Base-by-base conservation (phyloP, 1,140 invertebrate species). In the Thaumetopoea pityocampa region DNA sequence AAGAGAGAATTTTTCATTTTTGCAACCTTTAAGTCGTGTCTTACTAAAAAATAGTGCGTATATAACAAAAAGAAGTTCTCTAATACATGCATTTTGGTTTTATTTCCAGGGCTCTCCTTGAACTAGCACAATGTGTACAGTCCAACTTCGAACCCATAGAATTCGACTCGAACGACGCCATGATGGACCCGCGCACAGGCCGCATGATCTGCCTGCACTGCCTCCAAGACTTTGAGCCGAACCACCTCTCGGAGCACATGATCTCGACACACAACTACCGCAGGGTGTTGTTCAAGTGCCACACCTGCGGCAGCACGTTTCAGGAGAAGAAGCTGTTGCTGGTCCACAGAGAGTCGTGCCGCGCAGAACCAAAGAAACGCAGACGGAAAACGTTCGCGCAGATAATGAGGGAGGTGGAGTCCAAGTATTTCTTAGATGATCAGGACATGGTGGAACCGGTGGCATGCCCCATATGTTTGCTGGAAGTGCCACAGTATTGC, bases 101-200 rank as follows among this genome's bases (percentile, higher is more conserved):
- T 23, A 10, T 12, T 50, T 44, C 16, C 43, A 59, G 51, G 46
- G 47, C 45, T 3, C 24, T 59, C 1, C 18, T 59, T 18, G 51
- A 50, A 33, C 34, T 59, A 6, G 55, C 55, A 4, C 42, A 42
- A 27, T 59, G 55, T 12, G 46, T 54, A 3, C 51, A 59, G 42
- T 26, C 36, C 0, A 47, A 50, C n/a, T 42, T 50, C 5, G 55
- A 59, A 19, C 45, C 51, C 0, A 47, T 59, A 0, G 55, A 59
- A 26, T 54, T 47, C 29, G 51, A 51, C 29, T 42, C 57, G 1
- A 47, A 47, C 0, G 56, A 60, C 9, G 51, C 38, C 0, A 46
- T 45, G 18, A 22, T 46, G 16, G 40, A 60, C 11, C 57, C 57
- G 0, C 44, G 51, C 7, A 54, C 43, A 5, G 44, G 44, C 2